Percentiles rank a stretch among this genome's conserved stretches.
Evolutionary conservation across 1,140 invertebrate species (phyloP).

Genomic region (Aphelinus certus): DNA sequence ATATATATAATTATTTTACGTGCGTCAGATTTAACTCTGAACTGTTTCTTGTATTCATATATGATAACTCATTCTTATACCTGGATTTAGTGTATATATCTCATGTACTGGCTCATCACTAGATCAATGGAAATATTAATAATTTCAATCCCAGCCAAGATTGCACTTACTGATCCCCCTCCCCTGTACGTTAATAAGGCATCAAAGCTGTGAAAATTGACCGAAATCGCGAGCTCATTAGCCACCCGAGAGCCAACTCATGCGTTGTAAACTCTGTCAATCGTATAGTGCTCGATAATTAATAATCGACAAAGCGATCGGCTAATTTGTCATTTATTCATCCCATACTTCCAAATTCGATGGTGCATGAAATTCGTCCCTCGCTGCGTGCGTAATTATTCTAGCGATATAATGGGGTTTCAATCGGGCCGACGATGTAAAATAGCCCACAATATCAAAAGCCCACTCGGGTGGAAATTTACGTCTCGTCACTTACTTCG

Average conservation of each 20-base stretch:
- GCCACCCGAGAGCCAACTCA: background rate
- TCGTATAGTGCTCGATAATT: slow-evolving; percentile 21
- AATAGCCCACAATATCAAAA: background rate
- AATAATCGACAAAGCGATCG: slow-evolving; percentile 33
- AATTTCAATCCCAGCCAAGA: slow-evolving; percentile 8
- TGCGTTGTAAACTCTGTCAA: slow-evolving; percentile 28
- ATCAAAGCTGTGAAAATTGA: slow-evolving; percentile 14
- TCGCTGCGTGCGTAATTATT: slow-evolving; percentile 16
- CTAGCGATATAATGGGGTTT: slow-evolving; percentile 14
- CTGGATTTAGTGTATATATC: no score
- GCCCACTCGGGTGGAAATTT: background rate
- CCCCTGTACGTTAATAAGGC: background rate
- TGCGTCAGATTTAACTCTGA: no score
- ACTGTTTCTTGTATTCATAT: no score
- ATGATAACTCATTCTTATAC: no score
- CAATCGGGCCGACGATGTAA: background rate
- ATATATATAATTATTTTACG: no score
- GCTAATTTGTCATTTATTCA: slow-evolving; percentile 25
- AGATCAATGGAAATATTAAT: no score
- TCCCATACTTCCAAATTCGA: slow-evolving; percentile 4
- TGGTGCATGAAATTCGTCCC: slow-evolving; percentile 10
- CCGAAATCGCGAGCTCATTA: slow-evolving; percentile 25
- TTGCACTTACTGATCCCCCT: background rate
- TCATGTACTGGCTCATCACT: no score
- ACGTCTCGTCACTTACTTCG: background rate